Conservation (phyloP, 2,888 invertebrate species). For the Nipponacmea schrenckii region DNA sequence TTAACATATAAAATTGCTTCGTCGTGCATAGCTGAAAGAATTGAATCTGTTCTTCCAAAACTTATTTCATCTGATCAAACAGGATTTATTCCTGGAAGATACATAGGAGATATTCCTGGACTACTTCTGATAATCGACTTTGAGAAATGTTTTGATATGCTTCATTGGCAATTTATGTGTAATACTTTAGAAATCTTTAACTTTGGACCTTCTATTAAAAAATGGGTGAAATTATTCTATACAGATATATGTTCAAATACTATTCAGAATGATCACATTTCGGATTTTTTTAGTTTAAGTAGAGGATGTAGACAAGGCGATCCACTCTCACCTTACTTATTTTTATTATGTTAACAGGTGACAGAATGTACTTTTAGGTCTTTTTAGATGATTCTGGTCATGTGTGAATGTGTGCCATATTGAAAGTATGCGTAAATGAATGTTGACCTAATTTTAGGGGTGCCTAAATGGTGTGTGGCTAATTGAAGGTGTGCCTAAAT, state of each 20-base stretch:
- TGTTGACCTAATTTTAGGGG: no score
- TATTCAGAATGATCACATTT: background rate
- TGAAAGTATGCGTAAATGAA: no score
- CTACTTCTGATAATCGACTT: background rate
- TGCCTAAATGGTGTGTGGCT: no score
- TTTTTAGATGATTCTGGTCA: no score
- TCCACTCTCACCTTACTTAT: conserved; percentile 1
- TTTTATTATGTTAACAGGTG: background rate
- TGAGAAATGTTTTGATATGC: conserved; percentile 14
- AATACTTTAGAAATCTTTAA: conserved; percentile 1
- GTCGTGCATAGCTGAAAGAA: background rate
- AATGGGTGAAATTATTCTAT: conserved; percentile 15
- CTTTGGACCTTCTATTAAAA: conserved; percentile 10
- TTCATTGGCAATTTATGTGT: conserved; percentile 11
- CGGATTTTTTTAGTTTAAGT: background rate
- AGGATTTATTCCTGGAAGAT: conserved; percentile 15
- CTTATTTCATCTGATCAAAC: conserved; percentile 1
- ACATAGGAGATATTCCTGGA: background rate
- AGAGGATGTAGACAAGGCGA: no score
- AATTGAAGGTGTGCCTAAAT: no score
- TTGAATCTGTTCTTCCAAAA: conserved; percentile 10
- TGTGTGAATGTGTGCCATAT: no score
- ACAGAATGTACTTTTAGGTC: no score
- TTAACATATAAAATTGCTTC: conserved; percentile 16
- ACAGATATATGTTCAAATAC: background rate